These are phyloP conservation scores for Hirtodrosophila alboralis DNA, from an alignment of 2,888 invertebrate species.

Conservation along the genomic window DNA sequence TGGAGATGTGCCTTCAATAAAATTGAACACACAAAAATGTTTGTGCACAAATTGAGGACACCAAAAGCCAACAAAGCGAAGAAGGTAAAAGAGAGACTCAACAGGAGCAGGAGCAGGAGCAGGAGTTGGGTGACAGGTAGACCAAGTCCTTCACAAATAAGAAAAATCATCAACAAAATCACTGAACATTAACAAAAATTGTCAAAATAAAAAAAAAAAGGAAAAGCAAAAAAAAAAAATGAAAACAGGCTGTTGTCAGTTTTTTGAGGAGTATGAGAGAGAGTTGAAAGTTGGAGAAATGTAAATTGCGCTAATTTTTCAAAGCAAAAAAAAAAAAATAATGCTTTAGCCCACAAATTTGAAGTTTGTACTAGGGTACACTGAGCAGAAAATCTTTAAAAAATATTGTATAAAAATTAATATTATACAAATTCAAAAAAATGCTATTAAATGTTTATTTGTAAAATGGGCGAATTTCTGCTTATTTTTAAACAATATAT, in stretches of 20 bases:
- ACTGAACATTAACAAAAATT: slow-evolving; percentile 55
- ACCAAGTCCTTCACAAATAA: slow-evolving; percentile 22
- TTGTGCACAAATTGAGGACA: slow-evolving; percentile 39
- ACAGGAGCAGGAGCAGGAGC: too few relatives aligned
- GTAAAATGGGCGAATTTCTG: too few relatives aligned
- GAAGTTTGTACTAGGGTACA: background rate
- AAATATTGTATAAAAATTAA: too few relatives aligned
- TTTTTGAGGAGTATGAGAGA: too few relatives aligned
- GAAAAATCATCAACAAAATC: slow-evolving; percentile 66
- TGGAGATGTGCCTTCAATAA: slow-evolving; percentile 28
- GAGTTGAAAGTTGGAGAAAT: slow-evolving; percentile 22
- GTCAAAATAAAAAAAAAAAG: slow-evolving; percentile 28
- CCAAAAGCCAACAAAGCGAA: slow-evolving; percentile 8
- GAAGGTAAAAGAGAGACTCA: slow-evolving; percentile 8
- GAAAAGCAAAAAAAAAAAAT: too few relatives aligned
- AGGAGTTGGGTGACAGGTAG: too few relatives aligned
- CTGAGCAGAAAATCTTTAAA: too few relatives aligned
- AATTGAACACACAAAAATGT: slow-evolving; percentile 55
- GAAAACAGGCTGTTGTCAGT: too few relatives aligned
- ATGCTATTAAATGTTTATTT: too few relatives aligned
- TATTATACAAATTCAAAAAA: too few relatives aligned
- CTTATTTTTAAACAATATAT: too few relatives aligned
- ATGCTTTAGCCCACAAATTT: background rate
- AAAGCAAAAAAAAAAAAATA: too few relatives aligned
- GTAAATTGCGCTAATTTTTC: slow-evolving; percentile 57